These are phyloP conservation scores for Lasiurus cinereus DNA, from an alignment of 2,113 vertebrate genomes.

Conservation along the genomic window DNA sequence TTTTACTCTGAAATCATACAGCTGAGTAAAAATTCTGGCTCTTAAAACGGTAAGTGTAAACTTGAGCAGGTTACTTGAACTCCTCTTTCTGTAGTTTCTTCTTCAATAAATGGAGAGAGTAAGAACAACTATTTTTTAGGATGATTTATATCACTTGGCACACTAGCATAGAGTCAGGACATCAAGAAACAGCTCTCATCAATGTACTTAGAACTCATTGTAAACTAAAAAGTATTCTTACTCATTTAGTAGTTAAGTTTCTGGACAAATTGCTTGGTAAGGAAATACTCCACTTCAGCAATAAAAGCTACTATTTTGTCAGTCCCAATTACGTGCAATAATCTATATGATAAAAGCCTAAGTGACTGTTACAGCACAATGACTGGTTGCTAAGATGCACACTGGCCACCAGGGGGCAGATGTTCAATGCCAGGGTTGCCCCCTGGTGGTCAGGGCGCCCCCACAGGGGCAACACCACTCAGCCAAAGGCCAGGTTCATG, in stretches of 20 bases:
- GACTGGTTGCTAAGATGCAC: too few species aligned
- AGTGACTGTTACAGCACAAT: too few species aligned
- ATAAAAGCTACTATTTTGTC: not conserved
- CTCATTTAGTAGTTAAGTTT: not conserved
- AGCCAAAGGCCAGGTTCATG: too few species aligned
- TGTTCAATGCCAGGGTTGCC: too few species aligned
- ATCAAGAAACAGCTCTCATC: not conserved
- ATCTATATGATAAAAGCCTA: not conserved
- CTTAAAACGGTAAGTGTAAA: not conserved
- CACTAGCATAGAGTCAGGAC: not conserved
- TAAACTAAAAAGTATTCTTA: not conserved
- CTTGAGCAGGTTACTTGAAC: not conserved
- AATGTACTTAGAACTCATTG: not conserved
- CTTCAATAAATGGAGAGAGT: not conserved
- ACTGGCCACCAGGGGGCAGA: too few species aligned
- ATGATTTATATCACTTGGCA: not conserved
- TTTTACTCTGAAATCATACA: conserved; percentile 6
- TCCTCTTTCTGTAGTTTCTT: not conserved
- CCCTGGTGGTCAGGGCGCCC: too few species aligned
- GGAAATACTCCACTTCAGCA: not conserved
- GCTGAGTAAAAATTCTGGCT: not conserved
- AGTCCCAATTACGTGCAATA: not conserved
- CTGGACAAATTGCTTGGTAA: not conserved
- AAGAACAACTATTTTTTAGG: not conserved
- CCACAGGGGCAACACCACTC: too few species aligned